Base-by-base conservation (phyloP, 2,113 vertebrate species). In the Alosa alosa region DNA sequence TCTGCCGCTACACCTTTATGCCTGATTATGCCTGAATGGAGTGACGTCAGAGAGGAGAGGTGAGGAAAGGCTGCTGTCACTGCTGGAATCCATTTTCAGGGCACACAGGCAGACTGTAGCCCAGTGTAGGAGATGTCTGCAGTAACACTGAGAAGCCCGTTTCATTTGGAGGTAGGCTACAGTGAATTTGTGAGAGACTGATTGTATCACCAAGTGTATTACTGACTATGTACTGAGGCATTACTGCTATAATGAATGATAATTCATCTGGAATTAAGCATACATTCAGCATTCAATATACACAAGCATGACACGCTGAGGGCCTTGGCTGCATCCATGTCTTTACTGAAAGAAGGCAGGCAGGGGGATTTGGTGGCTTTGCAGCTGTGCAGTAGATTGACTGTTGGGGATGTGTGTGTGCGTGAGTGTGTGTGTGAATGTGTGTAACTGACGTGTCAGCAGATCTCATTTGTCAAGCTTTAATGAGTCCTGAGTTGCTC, bases 381-480 rank as follows among this genome's bases (percentile, higher is more conserved):
- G 64, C 64, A 72, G 25, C 68, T 36, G 31, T 75, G 25, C 68
- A 15, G 39, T 75, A 15, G 64, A 11, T 31, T 72, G 64, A 31
- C 31, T 25, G 3, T 6, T 72, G n/a, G n/a, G 64, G 9, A 25
- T 72, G 60, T 68, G 60, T 68, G 60, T 1, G 60, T 9, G 22
- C 10, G 60, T 68, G 60, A 25, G 22, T 64, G 60, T n/a, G 60
- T 68, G 60, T 25, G n/a, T 68, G 60, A 7, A 6, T 25, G n/a
- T 72, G 25, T 31, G 25, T 72, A 36, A 31, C n/a, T 72, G 6
- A 36, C 36, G 4, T 36, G 25, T 78, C 72, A 78, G 72, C 72
- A 78, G 31, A 78, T 78, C 31, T 31, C 10, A 78, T 78, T 78
- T 78, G 72, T 78, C 25, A 78, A 78, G 72, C 72, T 78, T 39